These are phyloP conservation scores for Eupithecia exiguata DNA, from an alignment of 2,888 invertebrate genomes.

Conservation along the genomic window DNA sequence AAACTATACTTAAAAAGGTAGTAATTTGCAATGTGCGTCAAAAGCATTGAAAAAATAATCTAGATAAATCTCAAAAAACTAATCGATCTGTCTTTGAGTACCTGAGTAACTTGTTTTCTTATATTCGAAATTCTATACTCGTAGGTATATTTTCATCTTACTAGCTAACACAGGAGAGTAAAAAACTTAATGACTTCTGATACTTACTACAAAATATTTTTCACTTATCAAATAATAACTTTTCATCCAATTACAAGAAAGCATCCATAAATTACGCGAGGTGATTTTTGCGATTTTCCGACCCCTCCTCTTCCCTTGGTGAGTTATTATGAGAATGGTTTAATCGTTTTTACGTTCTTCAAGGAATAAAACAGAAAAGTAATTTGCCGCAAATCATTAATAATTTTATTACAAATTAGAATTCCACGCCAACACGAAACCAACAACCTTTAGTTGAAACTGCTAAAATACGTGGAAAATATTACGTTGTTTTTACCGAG, in stretches of 20 bases:
- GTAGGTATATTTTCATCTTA: background rate
- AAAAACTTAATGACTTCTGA: background rate
- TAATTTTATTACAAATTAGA: too few relatives aligned
- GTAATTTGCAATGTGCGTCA: constrained; percentile 8
- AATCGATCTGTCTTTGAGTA: background rate
- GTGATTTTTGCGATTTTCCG: too few relatives aligned
- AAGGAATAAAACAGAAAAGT: too few relatives aligned
- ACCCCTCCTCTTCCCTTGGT: background rate
- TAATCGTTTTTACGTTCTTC: too few relatives aligned
- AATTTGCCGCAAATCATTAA: too few relatives aligned
- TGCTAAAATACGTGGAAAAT: too few relatives aligned
- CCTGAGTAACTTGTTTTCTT: too few relatives aligned
- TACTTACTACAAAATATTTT: background rate
- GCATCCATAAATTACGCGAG: too few relatives aligned
- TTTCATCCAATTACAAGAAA: background rate
- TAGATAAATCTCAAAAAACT: background rate
- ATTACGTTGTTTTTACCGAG: too few relatives aligned
- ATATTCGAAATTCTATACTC: background rate
- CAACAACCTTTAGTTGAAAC: too few relatives aligned
- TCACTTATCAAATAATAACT: background rate
- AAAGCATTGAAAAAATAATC: background rate
- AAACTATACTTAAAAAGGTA: background rate
- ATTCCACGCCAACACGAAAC: too few relatives aligned
- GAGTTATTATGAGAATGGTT: too few relatives aligned
- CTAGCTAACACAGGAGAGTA: background rate